phyloP scores from a whole-genome alignment of 2,797 vertebrate species.

The Eulemur rubriventer region DNA sequence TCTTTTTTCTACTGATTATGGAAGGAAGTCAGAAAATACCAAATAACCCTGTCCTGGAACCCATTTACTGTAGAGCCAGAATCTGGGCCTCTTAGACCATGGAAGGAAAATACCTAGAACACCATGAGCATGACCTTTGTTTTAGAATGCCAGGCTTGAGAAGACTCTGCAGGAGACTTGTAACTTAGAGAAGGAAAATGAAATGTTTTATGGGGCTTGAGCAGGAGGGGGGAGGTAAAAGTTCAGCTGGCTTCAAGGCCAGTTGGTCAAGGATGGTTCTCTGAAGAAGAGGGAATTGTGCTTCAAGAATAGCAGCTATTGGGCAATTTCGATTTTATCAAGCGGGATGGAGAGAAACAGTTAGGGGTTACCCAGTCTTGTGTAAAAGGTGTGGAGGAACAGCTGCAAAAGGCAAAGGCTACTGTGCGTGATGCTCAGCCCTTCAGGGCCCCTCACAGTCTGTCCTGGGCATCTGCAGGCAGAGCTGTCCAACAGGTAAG shows the following conservation, averaged over 20 bases:
- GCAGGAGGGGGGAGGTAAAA: not conserved
- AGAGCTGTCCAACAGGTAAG: no score
- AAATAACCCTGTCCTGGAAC: not conserved
- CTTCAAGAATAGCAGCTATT: not conserved
- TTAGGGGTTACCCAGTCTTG: not conserved
- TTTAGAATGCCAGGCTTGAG: not conserved
- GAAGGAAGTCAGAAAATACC: not conserved
- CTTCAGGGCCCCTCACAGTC: not conserved
- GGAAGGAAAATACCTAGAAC: not conserved
- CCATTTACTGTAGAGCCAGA: not conserved
- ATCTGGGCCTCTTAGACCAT: not conserved
- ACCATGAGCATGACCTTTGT: not conserved
- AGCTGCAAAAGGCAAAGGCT: not conserved
- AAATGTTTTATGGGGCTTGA: not conserved
- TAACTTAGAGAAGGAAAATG: not conserved
- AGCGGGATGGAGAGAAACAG: not conserved
- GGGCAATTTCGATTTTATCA: not conserved
- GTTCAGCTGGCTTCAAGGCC: not conserved
- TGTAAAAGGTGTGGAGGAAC: not conserved
- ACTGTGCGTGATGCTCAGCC: not conserved
- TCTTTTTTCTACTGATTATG: not conserved
- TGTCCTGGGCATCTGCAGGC: not conserved
- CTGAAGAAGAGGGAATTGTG: not conserved
- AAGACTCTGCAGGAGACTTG: no score
- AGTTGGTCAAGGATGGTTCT: not conserved